Percentiles rank a stretch among this genome's conserved stretches.
These are phyloP conservation scores for Cyphomyrmex costatus DNA, from an alignment of 1,140 invertebrate species.

Conservation along the genomic window DNA sequence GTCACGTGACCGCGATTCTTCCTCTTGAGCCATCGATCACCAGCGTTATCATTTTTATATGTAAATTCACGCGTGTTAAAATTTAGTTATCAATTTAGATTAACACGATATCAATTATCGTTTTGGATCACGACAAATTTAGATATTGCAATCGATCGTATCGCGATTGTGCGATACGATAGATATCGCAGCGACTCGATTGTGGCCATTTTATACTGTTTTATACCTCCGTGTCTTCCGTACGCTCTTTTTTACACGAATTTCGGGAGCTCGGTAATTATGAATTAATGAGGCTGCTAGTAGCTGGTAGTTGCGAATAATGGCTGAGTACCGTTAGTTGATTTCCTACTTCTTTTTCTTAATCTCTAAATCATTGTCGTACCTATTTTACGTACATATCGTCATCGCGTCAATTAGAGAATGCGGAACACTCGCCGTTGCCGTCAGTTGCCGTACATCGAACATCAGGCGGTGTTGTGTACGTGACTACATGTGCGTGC, in stretches of 20 bases:
- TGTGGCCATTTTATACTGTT: constrained; percentile 37
- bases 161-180: not conserved
- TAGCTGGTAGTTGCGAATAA: constrained; percentile 80
- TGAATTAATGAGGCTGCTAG: constrained; percentile 80
- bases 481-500: not conserved
- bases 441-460: too few species aligned
- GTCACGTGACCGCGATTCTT: not conserved
- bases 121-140: too few species aligned
- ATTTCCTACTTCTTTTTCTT: constrained; percentile 75
- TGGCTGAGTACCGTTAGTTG: constrained; percentile 83
- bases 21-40: not conserved
- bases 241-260: constrained; percentile 48
- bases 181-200: constrained; percentile 13
- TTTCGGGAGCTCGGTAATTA: constrained; percentile 80
- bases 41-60: too few species aligned
- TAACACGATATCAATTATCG: too few species aligned
- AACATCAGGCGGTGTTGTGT: not conserved
- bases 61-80: not conserved
- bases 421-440: not conserved
- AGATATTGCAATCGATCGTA: not conserved
- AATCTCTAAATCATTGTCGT: not conserved
- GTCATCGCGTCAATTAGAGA: constrained; percentile 1
- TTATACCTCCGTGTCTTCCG: not conserved
- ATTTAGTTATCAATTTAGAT: not conserved
- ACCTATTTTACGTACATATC: too few species aligned